Base-by-base conservation (phyloP, 2,113 vertebrate genomes). In the Pyxicephalus adspersus region DNA sequence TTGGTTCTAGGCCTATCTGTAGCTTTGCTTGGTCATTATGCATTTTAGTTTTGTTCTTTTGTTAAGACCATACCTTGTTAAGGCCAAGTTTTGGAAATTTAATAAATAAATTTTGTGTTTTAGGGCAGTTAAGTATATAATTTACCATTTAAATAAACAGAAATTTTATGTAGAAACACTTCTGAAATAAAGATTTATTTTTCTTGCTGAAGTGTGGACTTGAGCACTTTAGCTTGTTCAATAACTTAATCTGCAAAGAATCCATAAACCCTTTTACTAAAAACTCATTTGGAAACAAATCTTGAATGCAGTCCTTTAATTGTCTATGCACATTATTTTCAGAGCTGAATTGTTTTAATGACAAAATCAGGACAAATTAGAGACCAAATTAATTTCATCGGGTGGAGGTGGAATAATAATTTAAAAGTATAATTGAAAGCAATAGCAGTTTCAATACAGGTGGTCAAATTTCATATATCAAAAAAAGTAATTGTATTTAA, bases 311-410 rank as follows among this genome's bases (percentile, higher is more conserved):
- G 23, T 7, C 26, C 18, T 71, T 71, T 54, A 68, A 71, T 71
- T 71, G 38, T 52, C 66, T 70, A 51, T 26, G 26, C 23, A 26
- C 66, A 70, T 51, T 51, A 70, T 71, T 71, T 16, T 55, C 68
- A 54, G 68, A 55, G 68, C 45, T 71, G 13, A 54, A 71, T 29
- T 20, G 68, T 71, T 54, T 71, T 71, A 71, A 71, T 50, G n/a
- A 71, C 15, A 71, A 71, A 71, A 71, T 55, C 22, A 71, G 51
- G 19, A 51, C 23, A 71, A 71, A 55, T 54, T 71, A 71, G 25
- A 55, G 20, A 54, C 20, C 28, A 18, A 54, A 55, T 29, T 71
- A 54, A 55, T 54, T 71, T 55, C 51, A 71, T 50, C 50, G 55
- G 25, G 17, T 29, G 29, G 25, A 29, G 17, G 38, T 54, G 51